phyloP scores from a whole-genome alignment of 2,797 vertebrate genomes.

The Chrosomus eos region DNA sequence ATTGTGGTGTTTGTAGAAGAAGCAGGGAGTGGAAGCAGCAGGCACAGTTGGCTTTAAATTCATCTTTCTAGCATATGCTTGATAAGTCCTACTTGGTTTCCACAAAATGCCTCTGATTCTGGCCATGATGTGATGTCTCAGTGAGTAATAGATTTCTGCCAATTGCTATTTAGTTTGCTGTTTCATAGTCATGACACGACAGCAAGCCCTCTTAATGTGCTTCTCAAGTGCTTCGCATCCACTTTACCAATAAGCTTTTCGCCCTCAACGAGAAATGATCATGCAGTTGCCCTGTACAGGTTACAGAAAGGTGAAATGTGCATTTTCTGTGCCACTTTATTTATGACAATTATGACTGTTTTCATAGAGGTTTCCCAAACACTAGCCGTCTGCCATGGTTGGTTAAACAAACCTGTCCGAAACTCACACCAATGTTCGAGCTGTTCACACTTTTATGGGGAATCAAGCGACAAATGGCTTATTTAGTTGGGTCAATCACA shows the following conservation, averaged over 20 bases:
- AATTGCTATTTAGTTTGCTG: slow-evolving; percentile 13
- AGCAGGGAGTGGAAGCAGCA: not conserved
- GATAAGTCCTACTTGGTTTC: not conserved
- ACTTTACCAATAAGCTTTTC: not conserved
- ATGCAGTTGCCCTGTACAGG: not conserved
- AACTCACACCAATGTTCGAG: too few species aligned
- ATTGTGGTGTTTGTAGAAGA: slow-evolving; percentile 12
- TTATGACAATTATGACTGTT: not conserved
- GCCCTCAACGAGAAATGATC: not conserved
- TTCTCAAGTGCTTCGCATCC: slow-evolving; percentile 12
- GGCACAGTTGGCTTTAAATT: not conserved
- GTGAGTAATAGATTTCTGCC: slow-evolving; percentile 21
- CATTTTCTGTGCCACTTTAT: not conserved
- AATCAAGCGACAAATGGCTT: too few species aligned
- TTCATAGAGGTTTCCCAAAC: not conserved
- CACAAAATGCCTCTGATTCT: slow-evolving; percentile 15
- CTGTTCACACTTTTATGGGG: too few species aligned
- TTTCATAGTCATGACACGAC: not conserved
- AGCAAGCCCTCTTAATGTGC: not conserved
- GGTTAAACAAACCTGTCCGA: not conserved
- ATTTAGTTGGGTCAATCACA: too few species aligned
- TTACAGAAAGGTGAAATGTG: not conserved
- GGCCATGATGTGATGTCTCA: not conserved
- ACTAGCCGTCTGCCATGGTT: not conserved
- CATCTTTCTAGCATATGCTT: not conserved